Evolutionary conservation across 2,888 invertebrate genomes (phyloP).

Genomic region (Argyra leucocephala): DNA sequence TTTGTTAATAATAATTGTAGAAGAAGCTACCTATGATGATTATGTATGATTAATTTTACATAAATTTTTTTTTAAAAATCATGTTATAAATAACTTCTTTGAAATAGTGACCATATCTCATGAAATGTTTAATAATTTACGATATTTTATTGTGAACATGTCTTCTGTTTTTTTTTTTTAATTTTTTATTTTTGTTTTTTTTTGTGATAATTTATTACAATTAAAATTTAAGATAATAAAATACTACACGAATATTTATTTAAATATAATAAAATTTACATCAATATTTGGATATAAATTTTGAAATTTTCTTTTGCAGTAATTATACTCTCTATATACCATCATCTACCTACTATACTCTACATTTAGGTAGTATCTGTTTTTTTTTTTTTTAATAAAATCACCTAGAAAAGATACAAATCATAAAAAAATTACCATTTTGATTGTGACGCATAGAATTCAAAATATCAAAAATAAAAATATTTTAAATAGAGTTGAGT

Average conservation of each 20-base stretch:
- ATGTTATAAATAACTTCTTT: background rate
- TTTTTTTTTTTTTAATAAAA: no score
- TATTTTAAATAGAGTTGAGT: no score
- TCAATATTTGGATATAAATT: background rate
- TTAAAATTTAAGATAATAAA: background rate
- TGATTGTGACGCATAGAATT: no score
- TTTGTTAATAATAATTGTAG: background rate
- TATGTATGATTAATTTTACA: background rate
- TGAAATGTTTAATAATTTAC: background rate
- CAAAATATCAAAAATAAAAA: no score
- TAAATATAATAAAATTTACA: background rate
- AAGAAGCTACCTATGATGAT: background rate
- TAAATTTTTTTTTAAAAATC: background rate
- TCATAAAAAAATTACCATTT: no score
- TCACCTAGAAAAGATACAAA: no score
- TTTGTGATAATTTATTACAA: background rate
- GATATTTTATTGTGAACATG: background rate
- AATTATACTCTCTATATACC: no score
- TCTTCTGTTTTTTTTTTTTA: background rate
- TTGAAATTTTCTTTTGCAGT: no score
- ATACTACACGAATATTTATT: background rate
- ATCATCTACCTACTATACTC: no score
- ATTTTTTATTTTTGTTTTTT: background rate
- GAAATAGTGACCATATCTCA: background rate
- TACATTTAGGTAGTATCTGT: no score